Evolutionary conservation across 2,113 vertebrate genomes (phyloP), one percentile per base, ranked within the genome.

Genomic region (Vicugna pacos): DNA sequence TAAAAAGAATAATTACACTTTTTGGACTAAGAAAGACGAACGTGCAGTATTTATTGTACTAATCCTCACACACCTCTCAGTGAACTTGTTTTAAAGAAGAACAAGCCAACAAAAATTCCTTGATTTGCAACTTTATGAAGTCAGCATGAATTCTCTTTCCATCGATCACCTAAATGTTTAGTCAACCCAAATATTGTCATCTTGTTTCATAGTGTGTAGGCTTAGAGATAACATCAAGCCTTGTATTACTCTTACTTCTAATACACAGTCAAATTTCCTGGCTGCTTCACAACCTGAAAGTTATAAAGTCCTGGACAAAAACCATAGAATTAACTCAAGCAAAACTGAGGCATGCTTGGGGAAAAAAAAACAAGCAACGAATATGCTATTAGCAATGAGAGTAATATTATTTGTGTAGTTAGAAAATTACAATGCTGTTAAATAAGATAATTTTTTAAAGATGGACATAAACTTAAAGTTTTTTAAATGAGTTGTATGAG

Each of bases 281-380:
- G 38, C 8, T 79, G 5, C 24, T 93, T 88, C 56, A 93, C 2
- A 88, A 28, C 9, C 19, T 81, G 35, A 80, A 64, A 32, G 6
- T 65, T 84, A 60, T 58, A 56, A 94, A 93, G 15, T 93, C 42
- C 50, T 69, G 15, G 42, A 83, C 26, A 86, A 92, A 96, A 96
- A 89, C 2, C 89, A 2, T 52, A 92, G 56, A 89, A 95, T 70
- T 90, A 94, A 95, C 35, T 87, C 38, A 50, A 94, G 46, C 15
- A 84, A 96, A 95, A 75, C 46, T 35, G 32, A 95, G 26, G 9
- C 9, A 54, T 72, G 11, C 32, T 95, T 91, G 32, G 17, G 38
- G 38, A 5, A 42, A 28, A 58, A 80, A 60, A 52, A 73, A 2
- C 10, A 89, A 89, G 20, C 20, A 89, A 8, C 12, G 10, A 62